Percentiles rank a stretch among this genome's conserved stretches.
phyloP scores from a whole-genome alignment of 2,113 vertebrate species.

The Hepsetus odoe region DNA sequence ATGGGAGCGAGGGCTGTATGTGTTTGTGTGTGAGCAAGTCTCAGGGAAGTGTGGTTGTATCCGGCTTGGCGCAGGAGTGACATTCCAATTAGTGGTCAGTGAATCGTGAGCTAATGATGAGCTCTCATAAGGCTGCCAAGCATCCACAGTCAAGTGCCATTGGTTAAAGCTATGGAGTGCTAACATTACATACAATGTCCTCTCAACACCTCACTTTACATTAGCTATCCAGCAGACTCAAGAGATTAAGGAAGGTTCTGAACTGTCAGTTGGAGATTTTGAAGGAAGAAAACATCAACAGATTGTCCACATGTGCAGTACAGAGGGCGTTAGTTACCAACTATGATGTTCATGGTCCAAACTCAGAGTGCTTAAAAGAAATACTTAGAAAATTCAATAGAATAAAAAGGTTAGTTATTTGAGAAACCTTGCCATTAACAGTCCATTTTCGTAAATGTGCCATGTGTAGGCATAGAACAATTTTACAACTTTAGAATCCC shows the following conservation, averaged over 20 bases:
- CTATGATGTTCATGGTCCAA: too few relatives aligned
- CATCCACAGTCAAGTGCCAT: conserved; percentile 44
- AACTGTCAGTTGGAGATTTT: background rate
- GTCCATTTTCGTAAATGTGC: too few relatives aligned
- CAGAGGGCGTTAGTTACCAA: background rate
- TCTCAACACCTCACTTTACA: conserved; percentile 5
- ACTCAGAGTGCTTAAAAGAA: too few relatives aligned
- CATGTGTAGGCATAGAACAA: too few relatives aligned
- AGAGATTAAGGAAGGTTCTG: background rate
- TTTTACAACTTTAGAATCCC: too few relatives aligned
- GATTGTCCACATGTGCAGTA: background rate
- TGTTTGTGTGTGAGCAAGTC: conserved; percentile 48
- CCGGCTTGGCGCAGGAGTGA: conserved; percentile 61
- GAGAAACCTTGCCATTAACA: too few relatives aligned
- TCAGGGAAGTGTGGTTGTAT: conserved; percentile 56
- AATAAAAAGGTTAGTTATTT: too few relatives aligned
- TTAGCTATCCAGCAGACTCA: background rate
- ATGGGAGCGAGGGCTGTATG: conserved; percentile 31
- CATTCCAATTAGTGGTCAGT: conserved; percentile 76
- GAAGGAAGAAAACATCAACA: background rate
- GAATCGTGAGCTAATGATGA: conserved; percentile 70
- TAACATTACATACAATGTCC: conserved; percentile 20
- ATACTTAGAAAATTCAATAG: too few relatives aligned
- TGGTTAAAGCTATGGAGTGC: background rate
- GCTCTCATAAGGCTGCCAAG: conserved; percentile 63